Evolutionary conservation across 2,888 invertebrate species (phyloP).

Genomic region (Drosophila flavopinicola): DNA sequence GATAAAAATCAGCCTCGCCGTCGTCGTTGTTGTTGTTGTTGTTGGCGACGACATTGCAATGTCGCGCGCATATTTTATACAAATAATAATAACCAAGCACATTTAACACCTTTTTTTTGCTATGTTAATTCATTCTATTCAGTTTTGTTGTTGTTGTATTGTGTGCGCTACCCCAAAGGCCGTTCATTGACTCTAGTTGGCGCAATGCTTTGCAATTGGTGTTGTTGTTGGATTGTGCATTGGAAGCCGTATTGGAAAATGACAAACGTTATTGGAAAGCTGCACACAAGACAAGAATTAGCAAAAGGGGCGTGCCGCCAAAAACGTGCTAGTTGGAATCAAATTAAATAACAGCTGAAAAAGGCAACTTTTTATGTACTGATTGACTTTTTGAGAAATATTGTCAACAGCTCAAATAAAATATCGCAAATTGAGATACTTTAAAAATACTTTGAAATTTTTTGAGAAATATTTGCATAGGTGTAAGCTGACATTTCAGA

Average conservation of each 20-base stretch:
- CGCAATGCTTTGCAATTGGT: conserved; percentile 31
- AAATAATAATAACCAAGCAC: conserved; percentile 36
- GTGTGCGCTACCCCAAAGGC: conserved; percentile 56
- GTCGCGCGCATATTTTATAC: conserved; percentile 58
- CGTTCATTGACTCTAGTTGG: conserved; percentile 67
- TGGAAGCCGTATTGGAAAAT: conserved; percentile 43
- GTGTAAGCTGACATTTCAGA: too few species aligned
- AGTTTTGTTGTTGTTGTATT: conserved; percentile 16
- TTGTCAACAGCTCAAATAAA: too few species aligned
- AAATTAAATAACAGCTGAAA: not conserved
- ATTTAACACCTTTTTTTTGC: conserved; percentile 38
- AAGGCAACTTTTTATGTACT: too few species aligned
- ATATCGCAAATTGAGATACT: not conserved
- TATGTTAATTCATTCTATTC: conserved; percentile 45
- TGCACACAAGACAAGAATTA: conserved; percentile 2
- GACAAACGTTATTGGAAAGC: conserved; percentile 33
- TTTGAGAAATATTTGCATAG: not conserved
- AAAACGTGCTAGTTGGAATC: not conserved
- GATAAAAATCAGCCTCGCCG: conserved; percentile 55
- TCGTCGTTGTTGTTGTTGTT: not conserved
- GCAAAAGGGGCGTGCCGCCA: conserved; percentile 9
- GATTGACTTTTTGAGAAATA: too few species aligned
- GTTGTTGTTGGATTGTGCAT: conserved; percentile 31
- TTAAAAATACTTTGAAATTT: not conserved
- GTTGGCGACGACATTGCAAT: conserved; percentile 55